These are phyloP conservation scores for Zaprionus camerounensis DNA, from an alignment of 1,140 invertebrate genomes.

Conservation along the genomic window DNA sequence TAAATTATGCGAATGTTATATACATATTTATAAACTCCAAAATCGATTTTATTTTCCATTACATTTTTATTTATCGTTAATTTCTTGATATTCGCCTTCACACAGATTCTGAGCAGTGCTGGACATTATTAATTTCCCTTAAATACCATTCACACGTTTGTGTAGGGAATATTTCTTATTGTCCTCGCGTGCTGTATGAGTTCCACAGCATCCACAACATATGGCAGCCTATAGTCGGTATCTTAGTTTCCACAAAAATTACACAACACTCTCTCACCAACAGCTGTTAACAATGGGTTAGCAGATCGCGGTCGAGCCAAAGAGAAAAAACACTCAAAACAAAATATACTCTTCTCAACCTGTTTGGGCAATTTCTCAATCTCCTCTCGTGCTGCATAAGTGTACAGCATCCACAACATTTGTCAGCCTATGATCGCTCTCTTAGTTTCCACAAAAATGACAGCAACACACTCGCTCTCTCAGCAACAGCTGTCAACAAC, in stretches of 20 bases:
- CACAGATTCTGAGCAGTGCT: background rate
- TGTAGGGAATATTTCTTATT: background rate
- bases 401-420: background rate
- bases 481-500: constrained; percentile 4
- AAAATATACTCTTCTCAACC: too few species aligned
- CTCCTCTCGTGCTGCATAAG: background rate
- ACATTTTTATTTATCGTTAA: too few species aligned
- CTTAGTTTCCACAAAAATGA: constrained; percentile 1
- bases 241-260: background rate
- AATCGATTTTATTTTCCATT: background rate
- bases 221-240: background rate
- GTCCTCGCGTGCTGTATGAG: background rate
- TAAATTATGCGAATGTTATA: background rate
- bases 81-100: background rate
- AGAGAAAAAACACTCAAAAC: constrained; percentile 1
- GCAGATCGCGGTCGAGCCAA: background rate
- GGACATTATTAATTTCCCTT: background rate
- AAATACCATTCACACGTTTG: background rate
- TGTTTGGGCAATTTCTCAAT: background rate
- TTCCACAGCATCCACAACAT: background rate
- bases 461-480: background rate
- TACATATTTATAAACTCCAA: background rate
- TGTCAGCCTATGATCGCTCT: background rate
- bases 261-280: background rate
- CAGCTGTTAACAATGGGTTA: constrained; percentile 7